These are phyloP conservation scores for Osmerus eperlanus DNA, from an alignment of 2,113 vertebrate genomes.

Conservation along the genomic window DNA sequence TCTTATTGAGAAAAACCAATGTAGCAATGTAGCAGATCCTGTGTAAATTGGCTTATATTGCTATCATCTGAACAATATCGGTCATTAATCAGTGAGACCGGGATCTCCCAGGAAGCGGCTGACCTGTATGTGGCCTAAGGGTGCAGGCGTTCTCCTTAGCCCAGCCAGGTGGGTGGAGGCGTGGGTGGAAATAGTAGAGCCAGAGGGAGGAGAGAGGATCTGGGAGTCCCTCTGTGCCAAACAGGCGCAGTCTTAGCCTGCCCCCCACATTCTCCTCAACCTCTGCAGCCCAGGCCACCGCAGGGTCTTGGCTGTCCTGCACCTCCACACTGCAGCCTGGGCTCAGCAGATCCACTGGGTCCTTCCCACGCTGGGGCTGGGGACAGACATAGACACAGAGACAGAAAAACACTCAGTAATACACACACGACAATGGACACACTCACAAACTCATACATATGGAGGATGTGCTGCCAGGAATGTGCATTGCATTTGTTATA, in stretches of 20 bases:
- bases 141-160: constrained; percentile 80
- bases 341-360: constrained; percentile 88
- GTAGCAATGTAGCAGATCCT: too few relatives aligned
- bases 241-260: constrained; percentile 81
- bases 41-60: too few relatives aligned
- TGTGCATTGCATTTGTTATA: too few relatives aligned
- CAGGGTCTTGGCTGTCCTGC: constrained; percentile 74
- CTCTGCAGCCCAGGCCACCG: constrained; percentile 82
- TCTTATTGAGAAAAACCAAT: too few relatives aligned
- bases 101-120: constrained; percentile 21
- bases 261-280: constrained; percentile 91
- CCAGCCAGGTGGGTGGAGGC: constrained; percentile 93
- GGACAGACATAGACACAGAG: constrained; percentile 3
- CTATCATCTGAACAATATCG: too few relatives aligned
- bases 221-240: constrained; percentile 80
- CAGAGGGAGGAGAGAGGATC: constrained; percentile 79
- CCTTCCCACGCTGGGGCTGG: constrained; percentile 88
- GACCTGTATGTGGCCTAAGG: constrained; percentile 86
- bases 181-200: constrained; percentile 92
- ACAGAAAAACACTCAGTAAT: not conserved
- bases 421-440: constrained; percentile 35
- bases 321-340: constrained; percentile 87
- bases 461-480: not conserved
- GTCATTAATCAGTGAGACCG: not conserved
- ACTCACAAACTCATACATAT: constrained; percentile 8